Percentiles rank a stretch among this genome's conserved stretches.
Conservation (phyloP, 2,888 invertebrate genomes). For the Ametastegia equiseti region DNA sequence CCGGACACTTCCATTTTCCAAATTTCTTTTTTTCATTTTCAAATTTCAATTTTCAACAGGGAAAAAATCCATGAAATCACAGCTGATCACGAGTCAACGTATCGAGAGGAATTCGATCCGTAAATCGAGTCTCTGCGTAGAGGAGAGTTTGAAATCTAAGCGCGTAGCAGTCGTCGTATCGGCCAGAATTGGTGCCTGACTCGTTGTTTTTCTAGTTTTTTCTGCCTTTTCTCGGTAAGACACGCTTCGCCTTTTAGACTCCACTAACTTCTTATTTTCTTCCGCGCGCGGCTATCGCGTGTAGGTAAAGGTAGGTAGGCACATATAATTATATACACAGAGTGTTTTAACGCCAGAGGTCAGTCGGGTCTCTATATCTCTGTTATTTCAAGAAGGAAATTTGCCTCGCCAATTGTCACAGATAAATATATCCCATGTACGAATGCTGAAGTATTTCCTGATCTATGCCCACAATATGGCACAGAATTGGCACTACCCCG, state of each 20-base stretch:
- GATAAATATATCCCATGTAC: no score
- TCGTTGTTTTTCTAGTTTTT: constrained; percentile 31
- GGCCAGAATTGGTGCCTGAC: constrained; percentile 20
- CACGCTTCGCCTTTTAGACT: constrained; percentile 29
- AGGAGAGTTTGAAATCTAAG: constrained; percentile 23
- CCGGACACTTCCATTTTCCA: not conserved
- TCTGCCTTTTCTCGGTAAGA: not conserved
- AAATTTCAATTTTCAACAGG: not conserved
- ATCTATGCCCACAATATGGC: no score
- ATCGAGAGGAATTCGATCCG: not conserved
- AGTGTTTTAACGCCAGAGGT: constrained; percentile 27
- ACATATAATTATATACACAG: constrained; percentile 25
- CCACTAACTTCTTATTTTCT: constrained; percentile 3
- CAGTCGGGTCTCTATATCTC: not conserved
- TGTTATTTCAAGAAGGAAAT: not conserved
- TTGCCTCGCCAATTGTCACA: not conserved
- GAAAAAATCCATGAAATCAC: not conserved
- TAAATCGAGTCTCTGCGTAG: not conserved
- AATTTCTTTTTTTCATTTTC: not conserved
- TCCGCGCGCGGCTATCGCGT: not conserved
- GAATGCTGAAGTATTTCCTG: no score
- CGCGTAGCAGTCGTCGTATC: constrained; percentile 2
- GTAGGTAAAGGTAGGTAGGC: not conserved
- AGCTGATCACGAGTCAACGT: not conserved
- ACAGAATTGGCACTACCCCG: no score